phyloP scores from a whole-genome alignment of 2,888 invertebrate species.

The Synergus japonicus region DNA sequence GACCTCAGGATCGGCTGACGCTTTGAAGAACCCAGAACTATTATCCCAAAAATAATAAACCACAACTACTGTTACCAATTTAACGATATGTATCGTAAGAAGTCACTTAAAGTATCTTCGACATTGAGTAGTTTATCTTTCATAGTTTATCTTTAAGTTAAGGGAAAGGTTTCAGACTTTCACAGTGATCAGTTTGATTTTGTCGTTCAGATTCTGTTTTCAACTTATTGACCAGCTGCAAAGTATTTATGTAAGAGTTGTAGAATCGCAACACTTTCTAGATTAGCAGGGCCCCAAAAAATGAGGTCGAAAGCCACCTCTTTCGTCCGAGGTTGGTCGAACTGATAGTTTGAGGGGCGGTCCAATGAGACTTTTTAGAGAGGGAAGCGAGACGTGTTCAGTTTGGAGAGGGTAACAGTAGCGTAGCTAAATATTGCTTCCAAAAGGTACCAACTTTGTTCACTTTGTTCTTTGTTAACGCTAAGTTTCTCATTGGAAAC shows the following conservation, averaged over 20 bases:
- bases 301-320: conserved; percentile 38
- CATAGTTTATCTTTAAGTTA: not conserved
- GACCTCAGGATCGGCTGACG: conserved; percentile 13
- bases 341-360: conserved; percentile 35
- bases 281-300: conserved; percentile 12
- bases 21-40: not conserved
- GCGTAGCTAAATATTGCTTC: conserved; percentile 27
- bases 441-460: conserved; percentile 1
- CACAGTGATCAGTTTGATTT: not conserved
- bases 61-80: too few relatives aligned
- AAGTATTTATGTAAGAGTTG: not conserved
- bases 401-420: conserved; percentile 27
- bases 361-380: conserved; percentile 32
- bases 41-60: not conserved
- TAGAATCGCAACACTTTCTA: conserved; percentile 9
- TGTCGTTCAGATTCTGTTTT: not conserved
- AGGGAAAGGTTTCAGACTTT: not conserved
- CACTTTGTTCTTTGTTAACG: not conserved
- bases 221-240: not conserved
- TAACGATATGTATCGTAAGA: too few relatives aligned
- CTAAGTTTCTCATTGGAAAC: not conserved
- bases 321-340: conserved; percentile 34
- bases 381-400: conserved; percentile 12
- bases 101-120: not conserved
- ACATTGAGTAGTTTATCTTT: too few relatives aligned